Percentiles rank a stretch among this genome's conserved stretches.
These are phyloP conservation scores for Amphiprion ocellaris DNA, from an alignment of 2,113 vertebrate species.

Conservation along the genomic window DNA sequence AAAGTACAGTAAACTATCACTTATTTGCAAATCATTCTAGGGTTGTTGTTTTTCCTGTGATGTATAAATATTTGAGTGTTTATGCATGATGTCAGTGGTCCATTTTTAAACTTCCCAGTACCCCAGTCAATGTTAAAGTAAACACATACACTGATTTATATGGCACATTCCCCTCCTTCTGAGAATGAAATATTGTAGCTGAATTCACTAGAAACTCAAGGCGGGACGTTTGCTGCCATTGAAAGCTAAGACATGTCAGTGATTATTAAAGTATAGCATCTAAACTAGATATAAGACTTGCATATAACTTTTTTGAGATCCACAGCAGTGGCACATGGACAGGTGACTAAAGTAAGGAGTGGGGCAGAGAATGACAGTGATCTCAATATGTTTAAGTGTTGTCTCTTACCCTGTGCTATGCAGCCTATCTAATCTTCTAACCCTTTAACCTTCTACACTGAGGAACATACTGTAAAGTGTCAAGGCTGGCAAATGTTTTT, in stretches of 20 bases:
- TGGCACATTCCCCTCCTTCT: conserved; percentile 51
- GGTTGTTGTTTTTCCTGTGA: no score
- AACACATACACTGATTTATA: conserved; percentile 11
- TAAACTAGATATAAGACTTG: conserved; percentile 63
- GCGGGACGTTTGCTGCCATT: background rate
- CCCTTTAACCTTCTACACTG: conserved; percentile 52
- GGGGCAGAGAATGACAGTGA: conserved; percentile 67
- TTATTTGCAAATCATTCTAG: no score
- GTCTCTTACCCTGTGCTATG: conserved; percentile 72
- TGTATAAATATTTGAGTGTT: conserved; percentile 32
- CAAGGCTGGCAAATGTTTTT: conserved; percentile 66
- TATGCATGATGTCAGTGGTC: conserved; percentile 22
- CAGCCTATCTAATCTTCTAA: conserved; percentile 64
- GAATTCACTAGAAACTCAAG: background rate
- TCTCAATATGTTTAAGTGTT: conserved; percentile 67
- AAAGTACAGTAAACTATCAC: no score
- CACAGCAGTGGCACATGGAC: conserved; percentile 76
- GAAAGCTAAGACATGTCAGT: conserved; percentile 35
- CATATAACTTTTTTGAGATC: conserved; percentile 77
- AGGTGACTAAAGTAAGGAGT: conserved; percentile 78
- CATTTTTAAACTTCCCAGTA: conserved; percentile 9
- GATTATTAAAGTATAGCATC: conserved; percentile 38
- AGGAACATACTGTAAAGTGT: conserved; percentile 42
- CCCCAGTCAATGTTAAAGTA: background rate
- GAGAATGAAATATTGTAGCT: conserved; percentile 42